A percentile compares a stretch with the other conserved stretches of the same genome.
phyloP scores from a whole-genome alignment of 1,140 invertebrate species.

The Halictus rubicundus region DNA sequence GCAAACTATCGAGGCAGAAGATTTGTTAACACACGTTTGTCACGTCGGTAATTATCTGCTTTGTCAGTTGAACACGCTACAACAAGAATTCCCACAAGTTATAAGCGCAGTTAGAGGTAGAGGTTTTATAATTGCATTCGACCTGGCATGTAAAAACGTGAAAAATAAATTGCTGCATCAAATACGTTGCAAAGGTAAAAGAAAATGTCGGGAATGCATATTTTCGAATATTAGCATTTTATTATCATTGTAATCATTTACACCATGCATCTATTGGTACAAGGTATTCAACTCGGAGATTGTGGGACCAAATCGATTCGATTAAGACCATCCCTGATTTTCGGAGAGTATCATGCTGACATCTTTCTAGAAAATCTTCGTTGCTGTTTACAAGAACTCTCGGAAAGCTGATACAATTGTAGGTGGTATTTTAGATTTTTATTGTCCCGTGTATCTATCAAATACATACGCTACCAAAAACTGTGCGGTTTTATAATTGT shows the following conservation, averaged over 20 bases:
- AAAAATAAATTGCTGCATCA: constrained; percentile 8
- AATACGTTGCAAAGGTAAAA: constrained; percentile 39
- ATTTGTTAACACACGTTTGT: constrained; percentile 41
- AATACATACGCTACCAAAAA: constrained; percentile 19
- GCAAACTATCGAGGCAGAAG: constrained; percentile 32
- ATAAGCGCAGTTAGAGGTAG: constrained; percentile 36
- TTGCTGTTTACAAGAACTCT: constrained; percentile 12
- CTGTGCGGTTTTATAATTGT: neutral
- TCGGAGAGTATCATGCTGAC: constrained; percentile 43
- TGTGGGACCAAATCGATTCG: constrained; percentile 26
- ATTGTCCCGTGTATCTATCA: constrained; percentile 25
- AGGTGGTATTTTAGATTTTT: constrained; percentile 5
- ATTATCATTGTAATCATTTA: neutral
- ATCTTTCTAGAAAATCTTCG: constrained; percentile 39
- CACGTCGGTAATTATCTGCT: constrained; percentile 35
- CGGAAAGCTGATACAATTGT: constrained; percentile 23
- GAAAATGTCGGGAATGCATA: neutral
- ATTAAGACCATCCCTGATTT: constrained; percentile 34
- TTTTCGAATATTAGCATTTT: neutral
- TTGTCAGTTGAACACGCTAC: constrained; percentile 31
- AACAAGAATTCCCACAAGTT: constrained; percentile 32
- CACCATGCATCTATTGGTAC: neutral
- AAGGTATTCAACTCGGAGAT: constrained; percentile 35
- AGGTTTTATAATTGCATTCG: constrained; percentile 43
- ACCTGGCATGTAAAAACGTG: neutral